Base-by-base conservation (phyloP, 2,113 vertebrate genomes). In the Colius striatus region DNA sequence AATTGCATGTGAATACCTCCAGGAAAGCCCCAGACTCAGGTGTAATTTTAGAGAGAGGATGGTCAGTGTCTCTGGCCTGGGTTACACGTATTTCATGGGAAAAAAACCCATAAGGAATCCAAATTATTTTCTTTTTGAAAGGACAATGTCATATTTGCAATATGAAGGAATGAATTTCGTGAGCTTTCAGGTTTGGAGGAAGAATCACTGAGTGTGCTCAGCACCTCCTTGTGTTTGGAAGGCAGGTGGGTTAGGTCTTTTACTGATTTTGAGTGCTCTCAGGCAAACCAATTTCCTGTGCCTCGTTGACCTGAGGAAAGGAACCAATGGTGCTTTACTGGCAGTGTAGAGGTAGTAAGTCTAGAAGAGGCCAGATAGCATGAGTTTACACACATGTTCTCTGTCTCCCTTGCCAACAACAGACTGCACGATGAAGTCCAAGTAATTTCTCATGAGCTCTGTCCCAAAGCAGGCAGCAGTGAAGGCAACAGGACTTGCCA, bases 401-500 rank as follows among this genome's bases (percentile, higher is more conserved):
- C n/a, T 6, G 6, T 25, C 51, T 48, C 18, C 68, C 20, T 29
- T 57, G 60, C 60, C 71, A 41, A 20, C 21, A 19, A 3, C 0
- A 26, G 50, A 17, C 4, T 15, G 25, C 67, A 84, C n/a, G 71
- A 16, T 4, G 20, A 23, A 23, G 20, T 2, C 19, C 34, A 45
- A 1, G 58, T 11, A 6, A 3, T 7, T 27, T 26, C 55, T 62
- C 14, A 3, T 2, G n/a, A 41, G 45, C 57, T 41, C 14, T 1
- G 6, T 7, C 32, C 45, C 41, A 9, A 13, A 17, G 53, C 38
- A 16, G 55, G 38, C 58, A 30, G 55, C 11, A 22, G 2, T 2
- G 29, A 25, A 23, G 25, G 53, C 62, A 3, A 1, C 1, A n/a
- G 26, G 6, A 8, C 22, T 0, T 4, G 26, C 41, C 57, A 11